Percentiles rank a stretch among this genome's conserved stretches.
These are phyloP conservation scores for Acleris cristana DNA, from an alignment of 2,888 invertebrate species.

Conservation along the genomic window DNA sequence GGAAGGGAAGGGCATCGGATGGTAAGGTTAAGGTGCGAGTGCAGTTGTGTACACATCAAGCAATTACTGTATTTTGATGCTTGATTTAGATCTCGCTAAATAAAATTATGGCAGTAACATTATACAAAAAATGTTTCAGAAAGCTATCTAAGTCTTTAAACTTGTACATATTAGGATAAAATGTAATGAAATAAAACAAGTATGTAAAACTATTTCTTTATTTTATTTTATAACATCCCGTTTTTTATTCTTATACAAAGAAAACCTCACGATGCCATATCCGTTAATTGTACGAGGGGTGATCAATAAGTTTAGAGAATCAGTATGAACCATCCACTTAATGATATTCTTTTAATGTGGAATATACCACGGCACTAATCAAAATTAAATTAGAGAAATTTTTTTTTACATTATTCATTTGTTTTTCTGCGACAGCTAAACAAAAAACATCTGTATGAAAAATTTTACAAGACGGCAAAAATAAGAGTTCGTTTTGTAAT, in stretches of 20 bases:
- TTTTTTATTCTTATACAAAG: neutral
- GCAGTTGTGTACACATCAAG: neutral
- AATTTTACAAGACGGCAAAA: too few relatives aligned
- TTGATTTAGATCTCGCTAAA: neutral
- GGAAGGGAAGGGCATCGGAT: too few relatives aligned
- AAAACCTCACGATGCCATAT: constrained; percentile 1
- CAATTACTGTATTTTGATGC: neutral
- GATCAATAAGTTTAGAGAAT: too few relatives aligned
- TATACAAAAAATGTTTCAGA: neutral
- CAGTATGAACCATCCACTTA: neutral
- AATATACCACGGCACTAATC: too few relatives aligned
- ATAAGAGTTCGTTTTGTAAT: too few relatives aligned
- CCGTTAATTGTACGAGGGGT: too few relatives aligned
- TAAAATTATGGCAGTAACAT: constrained; percentile 1
- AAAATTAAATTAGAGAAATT: too few relatives aligned
- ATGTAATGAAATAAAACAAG: constrained; percentile 22
- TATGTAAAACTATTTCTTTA: constrained; percentile 15
- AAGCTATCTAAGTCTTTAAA: constrained; percentile 4
- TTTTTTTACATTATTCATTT: too few relatives aligned
- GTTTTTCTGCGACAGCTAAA: too few relatives aligned
- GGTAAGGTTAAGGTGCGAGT: too few relatives aligned
- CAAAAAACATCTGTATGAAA: too few relatives aligned
- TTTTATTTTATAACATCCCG: constrained; percentile 22
- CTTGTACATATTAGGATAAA: constrained; percentile 29
- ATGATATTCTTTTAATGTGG: too few relatives aligned